Conservation (phyloP, 2,797 vertebrate species). For the Danio tinwini region DNA sequence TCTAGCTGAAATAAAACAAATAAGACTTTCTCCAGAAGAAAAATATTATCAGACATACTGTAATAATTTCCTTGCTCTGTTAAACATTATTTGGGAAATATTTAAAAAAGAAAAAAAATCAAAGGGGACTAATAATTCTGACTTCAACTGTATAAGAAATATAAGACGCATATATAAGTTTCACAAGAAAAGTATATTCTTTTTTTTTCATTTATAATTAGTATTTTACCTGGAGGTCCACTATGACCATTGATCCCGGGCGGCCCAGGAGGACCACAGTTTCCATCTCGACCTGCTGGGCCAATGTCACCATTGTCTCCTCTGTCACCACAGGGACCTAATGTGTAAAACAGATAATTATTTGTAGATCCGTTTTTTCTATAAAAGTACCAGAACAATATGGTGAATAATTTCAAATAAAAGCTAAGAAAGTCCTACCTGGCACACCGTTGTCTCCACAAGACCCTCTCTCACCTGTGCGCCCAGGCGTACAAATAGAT, state of each 20-base stretch:
- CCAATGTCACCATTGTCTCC: conserved; percentile 70
- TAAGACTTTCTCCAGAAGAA: too few relatives aligned
- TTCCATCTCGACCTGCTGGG: conserved; percentile 31
- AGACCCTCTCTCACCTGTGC: conserved; percentile 68
- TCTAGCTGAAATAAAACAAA: too few relatives aligned
- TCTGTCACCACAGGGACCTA: conserved; percentile 65
- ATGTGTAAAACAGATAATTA: not conserved
- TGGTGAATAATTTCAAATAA: not conserved
- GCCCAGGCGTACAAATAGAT: conserved; percentile 60
- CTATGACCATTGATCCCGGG: conserved; percentile 26
- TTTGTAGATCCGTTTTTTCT: not conserved
- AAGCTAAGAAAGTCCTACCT: conserved; percentile 62
- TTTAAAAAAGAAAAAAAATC: too few relatives aligned
- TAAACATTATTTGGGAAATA: too few relatives aligned
- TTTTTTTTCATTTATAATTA: too few relatives aligned
- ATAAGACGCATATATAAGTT: too few relatives aligned
- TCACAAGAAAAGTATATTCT: too few relatives aligned
- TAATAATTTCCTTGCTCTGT: too few relatives aligned
- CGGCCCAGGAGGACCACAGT: conserved; percentile 17
- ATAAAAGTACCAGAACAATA: not conserved
- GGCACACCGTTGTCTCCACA: conserved; percentile 61
- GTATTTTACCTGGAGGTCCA: conserved; percentile 47
- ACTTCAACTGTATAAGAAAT: too few relatives aligned
- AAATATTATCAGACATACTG: too few relatives aligned
- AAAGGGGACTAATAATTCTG: too few relatives aligned